phyloP scores from a whole-genome alignment of 1,140 invertebrate genomes.

The Drosophila carrolli region DNA sequence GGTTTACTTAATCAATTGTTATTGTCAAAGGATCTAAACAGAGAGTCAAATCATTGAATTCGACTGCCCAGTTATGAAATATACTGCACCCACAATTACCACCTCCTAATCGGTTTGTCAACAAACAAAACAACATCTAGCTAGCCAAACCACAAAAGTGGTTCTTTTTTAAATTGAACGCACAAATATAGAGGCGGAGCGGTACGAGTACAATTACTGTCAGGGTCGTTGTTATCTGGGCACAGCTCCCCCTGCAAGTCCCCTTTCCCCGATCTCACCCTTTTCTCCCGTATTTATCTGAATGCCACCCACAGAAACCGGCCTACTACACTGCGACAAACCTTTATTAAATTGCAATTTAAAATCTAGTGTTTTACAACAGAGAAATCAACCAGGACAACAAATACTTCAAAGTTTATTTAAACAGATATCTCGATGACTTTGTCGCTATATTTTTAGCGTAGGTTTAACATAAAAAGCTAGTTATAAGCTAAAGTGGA shows the following conservation, averaged over 20 bases:
- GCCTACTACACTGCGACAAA: neutral
- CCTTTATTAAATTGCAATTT: neutral
- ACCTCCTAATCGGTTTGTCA: slow-evolving; percentile 49
- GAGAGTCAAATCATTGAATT: neutral
- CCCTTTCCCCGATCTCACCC: neutral
- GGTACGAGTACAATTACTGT: slow-evolving; percentile 29
- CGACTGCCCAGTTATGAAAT: neutral
- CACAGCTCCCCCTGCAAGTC: slow-evolving; percentile 7
- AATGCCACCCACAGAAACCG: slow-evolving; percentile 12
- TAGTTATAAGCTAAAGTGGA: too few species aligned
- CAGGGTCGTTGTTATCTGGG: slow-evolving; percentile 50
- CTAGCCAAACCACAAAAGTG: slow-evolving; percentile 23
- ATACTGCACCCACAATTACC: slow-evolving; percentile 38
- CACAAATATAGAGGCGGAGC: slow-evolving; percentile 21
- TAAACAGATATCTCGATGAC: too few species aligned
- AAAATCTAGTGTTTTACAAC: neutral
- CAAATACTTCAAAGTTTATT: too few species aligned
- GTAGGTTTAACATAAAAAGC: too few species aligned
- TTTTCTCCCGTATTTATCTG: slow-evolving; percentile 20
- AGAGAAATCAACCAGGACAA: too few species aligned
- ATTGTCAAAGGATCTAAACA: too few species aligned
- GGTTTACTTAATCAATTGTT: too few species aligned
- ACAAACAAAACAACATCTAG: slow-evolving; percentile 26
- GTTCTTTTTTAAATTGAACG: slow-evolving; percentile 60
- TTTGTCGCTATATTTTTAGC: too few species aligned